Conservation (phyloP, 2,797 vertebrate genomes). For the Esox lucius region DNA sequence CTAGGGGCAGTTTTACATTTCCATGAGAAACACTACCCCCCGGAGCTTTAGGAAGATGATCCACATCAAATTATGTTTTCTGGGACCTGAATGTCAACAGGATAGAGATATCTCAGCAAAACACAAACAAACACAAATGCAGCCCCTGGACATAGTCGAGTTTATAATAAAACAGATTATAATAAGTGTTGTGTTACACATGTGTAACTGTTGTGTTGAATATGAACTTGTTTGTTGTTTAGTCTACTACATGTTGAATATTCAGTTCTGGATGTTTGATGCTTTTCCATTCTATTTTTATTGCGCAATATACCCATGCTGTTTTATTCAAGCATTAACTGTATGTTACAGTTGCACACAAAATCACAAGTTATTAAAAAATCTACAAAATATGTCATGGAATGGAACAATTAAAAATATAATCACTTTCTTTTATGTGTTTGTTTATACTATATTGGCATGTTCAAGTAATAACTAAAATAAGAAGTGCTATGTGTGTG, state of each 20-base stretch:
- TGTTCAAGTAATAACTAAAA: too few species aligned
- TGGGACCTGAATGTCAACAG: slow-evolving; percentile 58
- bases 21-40: neutral
- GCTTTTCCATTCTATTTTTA: neutral
- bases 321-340: too few species aligned
- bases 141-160: neutral
- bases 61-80: slow-evolving; percentile 55
- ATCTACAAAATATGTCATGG: too few species aligned
- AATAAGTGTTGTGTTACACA: neutral
- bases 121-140: slow-evolving; percentile 66
- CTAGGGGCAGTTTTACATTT: too few species aligned
- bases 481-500: too few species aligned
- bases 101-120: slow-evolving; percentile 61
- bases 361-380: too few species aligned
- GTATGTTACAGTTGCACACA: too few species aligned
- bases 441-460: too few species aligned
- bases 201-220: neutral
- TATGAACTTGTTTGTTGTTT: neutral
- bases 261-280: neutral
- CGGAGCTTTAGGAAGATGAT: neutral
- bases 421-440: too few species aligned
- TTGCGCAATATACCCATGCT: neutral
- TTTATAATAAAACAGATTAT: neutral
- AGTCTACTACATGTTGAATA: neutral
- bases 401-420: too few species aligned